phyloP scores from a whole-genome alignment of 2,797 vertebrate species.

The Lophotriccus pileatus region DNA sequence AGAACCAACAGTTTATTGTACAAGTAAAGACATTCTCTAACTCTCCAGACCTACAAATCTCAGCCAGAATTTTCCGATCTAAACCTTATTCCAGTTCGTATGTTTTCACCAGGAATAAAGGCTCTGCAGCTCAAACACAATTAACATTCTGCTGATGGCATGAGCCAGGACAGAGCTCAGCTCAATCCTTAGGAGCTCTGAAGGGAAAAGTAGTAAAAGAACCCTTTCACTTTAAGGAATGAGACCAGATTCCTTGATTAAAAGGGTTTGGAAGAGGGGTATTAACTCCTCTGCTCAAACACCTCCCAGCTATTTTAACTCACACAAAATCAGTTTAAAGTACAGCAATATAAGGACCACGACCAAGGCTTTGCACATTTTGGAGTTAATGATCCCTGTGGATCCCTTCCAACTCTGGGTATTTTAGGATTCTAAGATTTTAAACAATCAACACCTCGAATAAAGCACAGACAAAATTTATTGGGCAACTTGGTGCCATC shows the following conservation, averaged over 20 bases:
- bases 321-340: neutral
- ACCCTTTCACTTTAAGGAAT: neutral
- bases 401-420: neutral
- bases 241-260: neutral
- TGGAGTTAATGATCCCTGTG: neutral
- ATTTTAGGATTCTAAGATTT: neutral
- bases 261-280: neutral
- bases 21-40: neutral
- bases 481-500: neutral
- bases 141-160: constrained; percentile 40
- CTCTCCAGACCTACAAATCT: neutral
- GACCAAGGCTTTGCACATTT: neutral
- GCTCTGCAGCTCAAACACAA: neutral
- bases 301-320: neutral
- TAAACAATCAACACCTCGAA: neutral
- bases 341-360: neutral
- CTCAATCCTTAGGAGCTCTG: neutral
- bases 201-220: neutral
- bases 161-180: neutral
- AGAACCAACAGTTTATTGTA: neutral
- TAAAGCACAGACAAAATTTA: neutral
- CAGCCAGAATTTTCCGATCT: neutral
- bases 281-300: neutral
- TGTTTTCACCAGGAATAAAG: neutral
- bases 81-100: neutral